Base-by-base conservation (phyloP, 2,888 invertebrate genomes). In the Xanthia icteritia region DNA sequence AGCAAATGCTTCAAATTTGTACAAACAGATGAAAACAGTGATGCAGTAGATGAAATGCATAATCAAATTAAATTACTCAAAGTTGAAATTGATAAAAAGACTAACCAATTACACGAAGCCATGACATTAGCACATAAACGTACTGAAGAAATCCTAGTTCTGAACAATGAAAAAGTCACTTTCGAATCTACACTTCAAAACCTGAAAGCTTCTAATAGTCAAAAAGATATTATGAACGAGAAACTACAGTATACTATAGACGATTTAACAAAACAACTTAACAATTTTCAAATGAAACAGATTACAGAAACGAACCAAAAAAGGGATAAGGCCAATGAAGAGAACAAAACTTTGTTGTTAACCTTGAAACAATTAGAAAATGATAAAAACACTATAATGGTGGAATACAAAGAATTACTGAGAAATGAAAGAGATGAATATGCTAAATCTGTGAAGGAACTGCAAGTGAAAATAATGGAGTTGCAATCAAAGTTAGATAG, bases 341-440 rank as follows among this genome's bases (percentile, higher is more conserved):
- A 97, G 87, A 95, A 94, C 54, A 95, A 97, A 79, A 91, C 93
- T 42, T 92, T 97, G 76, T 80, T 97, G 58, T 81, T 91, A 54
- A 92, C 94, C 23, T 83, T 95, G 2, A 93, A 94, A 81, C 93
- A 95, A 79, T 88, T 97, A 69, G 96, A 97, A 91, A 91, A 90
- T 39, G 96, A 97, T 77, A 96, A 97, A 89, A 92, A 93, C 77
- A 83, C 85, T 23, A 89, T 96, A 27, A 88, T 94, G n/a, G 92
- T 93, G 71, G 97, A 97, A 91, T 97, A 96, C 85, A 97, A 97
- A 86, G 94, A 95, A 82, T 86, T 97, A 56, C 86, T 97, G 64
- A 93, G 92, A 45, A 96, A 94, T 77, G 97, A 97, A 92, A 95
- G 97, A 89, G 94, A 94, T 81, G 96, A 97, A 85, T 96, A 94